Evolutionary conservation across 2,888 invertebrate species (phyloP), one percentile per base, ranked within the genome.

Genomic region (Cyclophora albipunctata): DNA sequence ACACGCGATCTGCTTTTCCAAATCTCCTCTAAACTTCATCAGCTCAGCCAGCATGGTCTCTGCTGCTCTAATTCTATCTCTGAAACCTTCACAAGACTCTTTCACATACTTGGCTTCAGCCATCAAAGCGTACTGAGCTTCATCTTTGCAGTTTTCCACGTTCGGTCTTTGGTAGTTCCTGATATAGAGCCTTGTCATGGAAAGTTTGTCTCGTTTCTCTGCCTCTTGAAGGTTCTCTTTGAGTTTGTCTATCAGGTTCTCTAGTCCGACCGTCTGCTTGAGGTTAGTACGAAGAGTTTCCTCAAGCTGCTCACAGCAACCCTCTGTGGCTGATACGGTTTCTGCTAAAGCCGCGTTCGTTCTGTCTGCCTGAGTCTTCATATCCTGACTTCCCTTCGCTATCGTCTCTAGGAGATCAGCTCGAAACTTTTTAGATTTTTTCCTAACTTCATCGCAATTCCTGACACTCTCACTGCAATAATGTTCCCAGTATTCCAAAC

Each of bases 91-190:
- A 0, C 59, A 57, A 0, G 76, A 73, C 55, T 87, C 90, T 45
- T 84, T 90, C 84, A 64, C 90, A 78, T 63, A 93, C 69, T 92
- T 92, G 0, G 93, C 92, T 81, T 95, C 95, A 45, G 91, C 92
- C 55, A 95, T 90, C 45, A 95, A 78, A 4, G 91, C 93, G 69
- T 92, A 93, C 73, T 97, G 96, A 1, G 94, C 92, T 34, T 90
- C 90, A 78, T 97, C 97, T 48, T 95, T 90, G 69, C 96, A 96
- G 67, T 94, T 94, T 73, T 97, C 97, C 1, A 95, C 94, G 51
- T 94, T 92, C 0, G 94, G 94, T 5, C 97, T 89, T 48, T 84
- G 84, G 47, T 89, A 87, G 50, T 92, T 90, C 52, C 96, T 90
- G 65, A 91, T 91, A 65, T 94, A 91, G 53, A 97, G 88, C 46